Conservation (phyloP, 1,140 invertebrate species). For the Epicauta chinensis region DNA sequence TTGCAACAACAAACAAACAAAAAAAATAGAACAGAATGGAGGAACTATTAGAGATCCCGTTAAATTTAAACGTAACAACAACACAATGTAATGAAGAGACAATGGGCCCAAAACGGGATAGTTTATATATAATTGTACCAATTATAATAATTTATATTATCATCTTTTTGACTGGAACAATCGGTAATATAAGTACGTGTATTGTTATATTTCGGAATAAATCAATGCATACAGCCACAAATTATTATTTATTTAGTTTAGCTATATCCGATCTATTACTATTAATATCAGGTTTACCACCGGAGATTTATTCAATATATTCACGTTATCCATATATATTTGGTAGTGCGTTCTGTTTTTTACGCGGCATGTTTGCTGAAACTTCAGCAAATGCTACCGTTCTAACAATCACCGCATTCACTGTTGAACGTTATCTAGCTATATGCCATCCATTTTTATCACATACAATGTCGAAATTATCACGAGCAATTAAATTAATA, state of each 20-base stretch:
- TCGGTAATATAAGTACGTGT: slow-evolving; percentile 91
- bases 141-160: slow-evolving; percentile 74
- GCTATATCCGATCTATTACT: slow-evolving; percentile 89
- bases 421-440: slow-evolving; percentile 77
- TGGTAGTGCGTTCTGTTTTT: slow-evolving; percentile 67
- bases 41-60: not conserved
- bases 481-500: slow-evolving; percentile 66
- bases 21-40: not conserved
- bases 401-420: slow-evolving; percentile 86
- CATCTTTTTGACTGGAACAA: slow-evolving; percentile 78
- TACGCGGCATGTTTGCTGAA: slow-evolving; percentile 68
- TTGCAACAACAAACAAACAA: no score
- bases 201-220: slow-evolving; percentile 87
- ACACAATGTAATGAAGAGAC: slow-evolving; percentile 22
- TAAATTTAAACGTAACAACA: not conserved
- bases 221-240: slow-evolving; percentile 89
- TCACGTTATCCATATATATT: slow-evolving; percentile 77
- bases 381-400: slow-evolving; percentile 87
- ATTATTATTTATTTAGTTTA: slow-evolving; percentile 90
- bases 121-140: slow-evolving; percentile 66
- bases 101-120: slow-evolving; percentile 52
- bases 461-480: slow-evolving; percentile 80
- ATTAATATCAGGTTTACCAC: slow-evolving; percentile 70
- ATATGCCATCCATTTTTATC: slow-evolving; percentile 73
- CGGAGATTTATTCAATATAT: slow-evolving; percentile 85